Conservation (phyloP, 2,888 invertebrate species). For the Mimumesa dahlbomi region DNA sequence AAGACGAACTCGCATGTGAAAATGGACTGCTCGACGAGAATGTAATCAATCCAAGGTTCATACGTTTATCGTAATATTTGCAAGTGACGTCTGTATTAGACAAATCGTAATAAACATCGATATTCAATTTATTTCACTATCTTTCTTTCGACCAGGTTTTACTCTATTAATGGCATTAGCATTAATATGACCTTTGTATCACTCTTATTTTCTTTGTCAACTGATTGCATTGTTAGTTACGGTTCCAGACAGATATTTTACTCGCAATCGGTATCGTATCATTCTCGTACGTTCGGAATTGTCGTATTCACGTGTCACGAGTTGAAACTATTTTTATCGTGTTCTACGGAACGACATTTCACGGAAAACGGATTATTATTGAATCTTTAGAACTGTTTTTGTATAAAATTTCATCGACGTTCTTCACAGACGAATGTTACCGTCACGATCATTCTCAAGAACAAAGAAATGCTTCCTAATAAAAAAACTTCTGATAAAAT, state of each 20-base stretch:
- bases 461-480: too few relatives aligned
- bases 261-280: too few relatives aligned
- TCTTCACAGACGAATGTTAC: too few relatives aligned
- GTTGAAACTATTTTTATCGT: background rate
- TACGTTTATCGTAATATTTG: conserved; percentile 32
- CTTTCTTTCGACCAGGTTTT: background rate
- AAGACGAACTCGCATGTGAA: conserved; percentile 61
- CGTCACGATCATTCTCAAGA: too few relatives aligned
- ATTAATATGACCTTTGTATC: conserved; percentile 6
- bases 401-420: too few relatives aligned
- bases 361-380: too few relatives aligned
- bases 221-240: conserved; percentile 6
- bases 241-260: background rate
- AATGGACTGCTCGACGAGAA: conserved; percentile 56
- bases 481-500: too few relatives aligned
- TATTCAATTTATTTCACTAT: background rate
- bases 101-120: background rate
- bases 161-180: background rate
- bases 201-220: conserved; percentile 25
- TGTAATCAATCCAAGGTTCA: conserved; percentile 63
- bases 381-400: too few relatives aligned
- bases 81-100: background rate
- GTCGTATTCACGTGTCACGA: too few relatives aligned
- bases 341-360: background rate
- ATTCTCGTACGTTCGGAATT: too few relatives aligned